Evolutionary conservation across 2,797 vertebrate genomes (phyloP).

Genomic region (Myotis daubentonii): DNA sequence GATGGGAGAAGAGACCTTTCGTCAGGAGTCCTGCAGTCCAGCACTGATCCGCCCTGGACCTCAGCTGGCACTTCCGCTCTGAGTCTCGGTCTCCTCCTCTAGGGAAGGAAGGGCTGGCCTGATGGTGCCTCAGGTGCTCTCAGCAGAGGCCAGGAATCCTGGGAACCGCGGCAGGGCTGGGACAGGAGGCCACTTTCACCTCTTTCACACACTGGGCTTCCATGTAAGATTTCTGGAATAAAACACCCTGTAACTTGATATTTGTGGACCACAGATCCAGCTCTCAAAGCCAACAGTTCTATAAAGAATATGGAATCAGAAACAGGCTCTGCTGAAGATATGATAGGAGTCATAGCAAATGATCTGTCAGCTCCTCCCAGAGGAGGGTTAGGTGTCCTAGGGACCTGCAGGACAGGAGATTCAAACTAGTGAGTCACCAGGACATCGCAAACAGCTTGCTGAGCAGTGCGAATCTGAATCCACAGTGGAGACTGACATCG

Average conservation of each 20-base stretch:
- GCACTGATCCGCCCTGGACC: neutral
- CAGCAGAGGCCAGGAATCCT: neutral
- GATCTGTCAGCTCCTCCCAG: neutral
- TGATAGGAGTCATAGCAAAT: neutral
- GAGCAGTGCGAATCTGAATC: accelerated
- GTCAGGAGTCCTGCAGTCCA: neutral
- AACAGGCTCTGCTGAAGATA: neutral
- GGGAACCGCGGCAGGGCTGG: no score
- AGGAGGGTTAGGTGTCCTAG: neutral
- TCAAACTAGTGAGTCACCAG: neutral
- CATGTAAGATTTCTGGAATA: neutral
- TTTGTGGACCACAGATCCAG: neutral
- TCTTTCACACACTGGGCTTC: neutral
- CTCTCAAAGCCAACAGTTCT: neutral
- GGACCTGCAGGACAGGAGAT: neutral
- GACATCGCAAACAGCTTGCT: neutral
- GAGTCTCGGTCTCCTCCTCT: neutral
- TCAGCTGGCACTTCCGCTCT: neutral
- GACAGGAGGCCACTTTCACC: neutral
- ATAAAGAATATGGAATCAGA: neutral
- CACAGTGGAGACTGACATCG: accelerated
- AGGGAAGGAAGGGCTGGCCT: neutral
- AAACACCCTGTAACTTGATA: neutral
- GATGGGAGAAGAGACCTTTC: neutral
- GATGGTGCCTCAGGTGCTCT: neutral